Conservation (phyloP, 2,113 vertebrate species). For the Mirza zaza region DNA sequence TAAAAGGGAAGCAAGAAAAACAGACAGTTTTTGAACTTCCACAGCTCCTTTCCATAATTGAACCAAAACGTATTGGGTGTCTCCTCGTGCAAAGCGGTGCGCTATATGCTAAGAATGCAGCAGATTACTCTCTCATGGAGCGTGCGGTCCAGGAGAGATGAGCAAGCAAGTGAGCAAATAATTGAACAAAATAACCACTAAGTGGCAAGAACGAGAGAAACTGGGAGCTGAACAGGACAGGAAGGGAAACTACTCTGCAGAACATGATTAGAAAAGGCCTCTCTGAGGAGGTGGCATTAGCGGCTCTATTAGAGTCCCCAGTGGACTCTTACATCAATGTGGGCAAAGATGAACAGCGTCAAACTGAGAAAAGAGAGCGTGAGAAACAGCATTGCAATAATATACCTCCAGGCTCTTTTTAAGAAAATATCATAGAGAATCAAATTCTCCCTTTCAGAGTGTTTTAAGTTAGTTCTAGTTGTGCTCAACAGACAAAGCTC, state of each 20-base stretch:
- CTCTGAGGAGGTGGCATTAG: not conserved
- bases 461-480: not conserved
- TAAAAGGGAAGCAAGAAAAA: not conserved
- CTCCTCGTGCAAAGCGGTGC: not conserved
- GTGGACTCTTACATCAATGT: not conserved
- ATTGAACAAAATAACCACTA: not conserved
- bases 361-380: not conserved
- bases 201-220: not conserved
- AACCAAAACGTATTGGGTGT: not conserved
- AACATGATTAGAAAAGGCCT: not conserved
- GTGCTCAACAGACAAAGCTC: not conserved
- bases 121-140: rapidly evolving
- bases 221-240: not conserved
- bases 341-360: not conserved
- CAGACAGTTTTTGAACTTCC: not conserved
- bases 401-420: not conserved
- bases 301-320: not conserved
- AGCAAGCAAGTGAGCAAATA: not conserved
- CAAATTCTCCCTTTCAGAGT: not conserved
- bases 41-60: not conserved
- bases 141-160: not conserved
- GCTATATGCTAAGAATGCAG: not conserved
- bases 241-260: not conserved
- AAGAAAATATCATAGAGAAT: not conserved
- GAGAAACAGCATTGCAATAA: not conserved